Evolutionary conservation across 2,113 vertebrate genomes (phyloP).

Genomic region (Nasalis larvatus): DNA sequence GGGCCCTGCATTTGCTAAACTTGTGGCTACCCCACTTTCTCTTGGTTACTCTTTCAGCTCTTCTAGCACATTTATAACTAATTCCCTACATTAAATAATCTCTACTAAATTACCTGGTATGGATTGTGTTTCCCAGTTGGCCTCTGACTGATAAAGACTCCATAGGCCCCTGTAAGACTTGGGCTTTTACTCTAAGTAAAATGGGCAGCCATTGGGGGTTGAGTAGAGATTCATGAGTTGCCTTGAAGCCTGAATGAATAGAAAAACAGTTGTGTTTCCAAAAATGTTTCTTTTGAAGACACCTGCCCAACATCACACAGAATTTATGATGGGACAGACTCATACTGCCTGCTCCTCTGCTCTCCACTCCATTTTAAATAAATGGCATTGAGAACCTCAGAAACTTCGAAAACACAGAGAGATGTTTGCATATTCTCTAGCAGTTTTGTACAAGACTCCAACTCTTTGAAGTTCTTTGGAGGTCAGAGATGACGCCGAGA

Average conservation of each 20-base stretch:
- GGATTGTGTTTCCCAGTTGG: not conserved
- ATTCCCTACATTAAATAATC: not conserved
- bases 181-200: constrained; percentile 47
- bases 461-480: constrained; percentile 1
- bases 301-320: not conserved
- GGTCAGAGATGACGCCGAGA: not conserved
- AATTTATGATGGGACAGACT: not conserved
- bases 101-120: not conserved
- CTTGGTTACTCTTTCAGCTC: not conserved
- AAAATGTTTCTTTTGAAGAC: constrained; percentile 11
- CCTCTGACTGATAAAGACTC: not conserved
- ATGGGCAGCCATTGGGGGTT: not conserved
- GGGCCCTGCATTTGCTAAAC: not conserved
- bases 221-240: not conserved
- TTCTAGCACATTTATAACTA: not conserved
- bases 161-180: not conserved
- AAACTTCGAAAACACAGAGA: constrained; percentile 29
- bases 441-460: constrained; percentile 11
- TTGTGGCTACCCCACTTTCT: not conserved
- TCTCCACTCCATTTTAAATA: not conserved
- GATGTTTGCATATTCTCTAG: not conserved
- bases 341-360: not conserved
- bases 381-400: not conserved
- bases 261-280: not conserved
- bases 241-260: not conserved